These are phyloP conservation scores for Enteromius unitaeniatus DNA, from an alignment of 2,797 vertebrate species.

Conservation along the genomic window DNA sequence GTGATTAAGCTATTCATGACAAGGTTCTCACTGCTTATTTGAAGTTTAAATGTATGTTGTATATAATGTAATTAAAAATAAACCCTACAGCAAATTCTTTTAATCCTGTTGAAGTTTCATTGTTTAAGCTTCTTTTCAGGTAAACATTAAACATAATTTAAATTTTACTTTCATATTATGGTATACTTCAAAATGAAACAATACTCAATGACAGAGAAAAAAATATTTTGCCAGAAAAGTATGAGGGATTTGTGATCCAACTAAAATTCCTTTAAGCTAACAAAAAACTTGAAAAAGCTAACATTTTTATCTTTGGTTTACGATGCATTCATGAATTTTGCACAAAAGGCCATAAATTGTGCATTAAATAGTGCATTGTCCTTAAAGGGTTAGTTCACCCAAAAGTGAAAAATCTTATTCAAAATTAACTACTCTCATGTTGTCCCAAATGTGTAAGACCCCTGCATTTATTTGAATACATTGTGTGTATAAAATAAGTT, in stretches of 20 bases:
- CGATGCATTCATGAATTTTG: neutral
- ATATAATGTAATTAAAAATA: conserved; percentile 73
- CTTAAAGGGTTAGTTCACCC: too few species aligned
- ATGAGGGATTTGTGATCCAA: neutral
- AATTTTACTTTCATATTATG: neutral
- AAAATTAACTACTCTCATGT: too few species aligned
- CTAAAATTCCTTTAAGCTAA: too few species aligned
- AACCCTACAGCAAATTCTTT: conserved; percentile 56
- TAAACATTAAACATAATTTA: neutral
- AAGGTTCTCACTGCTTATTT: conserved; percentile 68
- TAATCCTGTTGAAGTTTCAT: conserved; percentile 8
- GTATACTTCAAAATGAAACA: neutral
- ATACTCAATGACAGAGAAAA: neutral
- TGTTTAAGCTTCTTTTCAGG: neutral
- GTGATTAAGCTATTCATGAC: conserved; percentile 58
- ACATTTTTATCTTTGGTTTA: neutral
- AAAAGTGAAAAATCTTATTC: too few species aligned
- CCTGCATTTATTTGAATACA: too few species aligned
- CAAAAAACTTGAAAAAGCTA: too few species aligned
- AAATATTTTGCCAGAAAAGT: neutral
- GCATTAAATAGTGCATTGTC: too few species aligned
- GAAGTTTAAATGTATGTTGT: conserved; percentile 50
- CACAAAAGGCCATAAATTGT: neutral
- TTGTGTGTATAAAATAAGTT: too few species aligned
- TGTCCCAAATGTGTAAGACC: too few species aligned